Base-by-base conservation (phyloP, 2,888 invertebrate genomes). In the Drosophila barbarae region DNA sequence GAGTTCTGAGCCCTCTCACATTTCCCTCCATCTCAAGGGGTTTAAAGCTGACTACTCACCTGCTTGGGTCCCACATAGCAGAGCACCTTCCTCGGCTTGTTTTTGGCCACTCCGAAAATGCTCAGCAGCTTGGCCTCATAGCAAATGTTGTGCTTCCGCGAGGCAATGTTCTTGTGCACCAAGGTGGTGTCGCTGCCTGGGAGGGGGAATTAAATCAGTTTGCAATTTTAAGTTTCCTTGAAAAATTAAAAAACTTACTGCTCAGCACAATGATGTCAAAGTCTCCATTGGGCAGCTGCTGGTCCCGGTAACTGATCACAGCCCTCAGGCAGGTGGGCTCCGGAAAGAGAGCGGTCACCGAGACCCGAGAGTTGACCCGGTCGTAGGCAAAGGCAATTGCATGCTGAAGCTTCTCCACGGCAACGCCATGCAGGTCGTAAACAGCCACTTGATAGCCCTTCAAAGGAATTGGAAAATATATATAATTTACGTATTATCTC, bases 11-110 rank as follows among this genome's bases (percentile, higher is more conserved):
- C 74, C 79, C 76, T 53, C 69, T 55, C 67, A 71, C 70, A 84
- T 74, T 73, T 74, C 69, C 44, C 69, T 65, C 64, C 12, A 34
- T 39, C 44, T 13, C 53, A 65, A 10, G 6, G 21, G 12, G 23
- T 2, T 21, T 2, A 10, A 3, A 10, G 28, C 41, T 56, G 36
- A 55, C 56, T 35, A 82, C 87, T 89, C 86, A 90, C 90, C 91
- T 95, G 97, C 90, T 97, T 96, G 52, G 97, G 95, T 59, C 96
- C 96, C 84, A 98, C 94, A 89, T 95, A 96, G 90, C 96, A 95
- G 74, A 95, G 93, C 66, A 98, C 96, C 89, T 95, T 95, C 85
- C 96, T 95, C 44, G 95, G 94, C 88, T 96, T 96, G 41, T 93
- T 89, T 57, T 86, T 88, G 18, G 85, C 66, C 5, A 77, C 80